Evolutionary conservation across 2,888 invertebrate species (phyloP), one percentile per base, ranked within the genome.

Genomic region (Pristionchus maxplancki): DNA sequence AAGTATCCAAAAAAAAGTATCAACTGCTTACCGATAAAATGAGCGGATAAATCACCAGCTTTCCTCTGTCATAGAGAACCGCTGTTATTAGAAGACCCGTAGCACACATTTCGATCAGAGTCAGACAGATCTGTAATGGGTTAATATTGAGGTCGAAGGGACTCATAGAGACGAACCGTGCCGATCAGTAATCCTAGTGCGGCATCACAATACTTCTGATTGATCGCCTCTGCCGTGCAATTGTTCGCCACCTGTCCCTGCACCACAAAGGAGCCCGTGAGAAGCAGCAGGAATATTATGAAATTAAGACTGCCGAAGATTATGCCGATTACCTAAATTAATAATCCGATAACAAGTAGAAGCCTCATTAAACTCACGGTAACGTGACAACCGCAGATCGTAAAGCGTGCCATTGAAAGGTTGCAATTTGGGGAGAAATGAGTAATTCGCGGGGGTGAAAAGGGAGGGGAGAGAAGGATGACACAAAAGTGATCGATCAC

Each of bases 401-500:
- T 44, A 40, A 78, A 40, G 9, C 44, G 40, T 44, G n/a, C 40
- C 78, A 78, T 78, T 78, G 37, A 28, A n/a, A 20, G 71, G 40
- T 74, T 74, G 71, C 37, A 48, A 48, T 13, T 44, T 44, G 24
- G n/a, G 37, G 13, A 44, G 78, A 78, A 78, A 78, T 78, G 44
- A 78, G 40, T 48, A 44, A 78, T 44, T 78, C 71, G 71, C 71
- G 71, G 20, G 71, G 71, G 40, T 9, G 71, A 74, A 40, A 40
- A 48, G 78, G 28, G n/a, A 78, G 44, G 20, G 44, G 9, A 44
- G 40, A 44, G 74, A 78, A 24, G 71, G 37, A 71, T 31, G 71
- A 28, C 78, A 48, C 44, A 28, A 48, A 74, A 78, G 28, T n/a
- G 78, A 48, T 78, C 78, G 78, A 40, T 48, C 78, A 31, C 74